Conservation (phyloP, 2,113 vertebrate genomes). For the Deroptyus accipitrinus region DNA sequence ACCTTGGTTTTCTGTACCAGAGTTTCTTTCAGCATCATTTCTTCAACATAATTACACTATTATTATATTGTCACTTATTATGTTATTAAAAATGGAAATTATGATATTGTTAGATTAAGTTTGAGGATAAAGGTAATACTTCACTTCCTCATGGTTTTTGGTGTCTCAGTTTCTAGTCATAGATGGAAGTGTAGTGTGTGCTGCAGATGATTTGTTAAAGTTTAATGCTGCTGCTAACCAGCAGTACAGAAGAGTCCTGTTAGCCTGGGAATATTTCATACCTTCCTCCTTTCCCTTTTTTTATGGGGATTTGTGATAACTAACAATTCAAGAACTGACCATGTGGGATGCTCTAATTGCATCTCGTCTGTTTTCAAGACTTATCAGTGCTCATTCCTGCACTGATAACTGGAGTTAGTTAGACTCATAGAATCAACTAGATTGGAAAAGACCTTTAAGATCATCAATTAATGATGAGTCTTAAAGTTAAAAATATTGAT, state of each 20-base stretch:
- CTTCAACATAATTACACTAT: background rate
- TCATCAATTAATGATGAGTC: background rate
- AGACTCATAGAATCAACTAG: background rate
- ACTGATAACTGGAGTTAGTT: background rate
- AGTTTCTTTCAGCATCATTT: background rate
- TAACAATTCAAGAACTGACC: background rate
- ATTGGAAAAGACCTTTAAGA: background rate
- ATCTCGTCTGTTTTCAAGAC: background rate
- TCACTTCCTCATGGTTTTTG: background rate
- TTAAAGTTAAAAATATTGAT: background rate
- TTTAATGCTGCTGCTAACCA: background rate
- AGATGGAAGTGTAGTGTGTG: background rate
- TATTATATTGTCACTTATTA: background rate
- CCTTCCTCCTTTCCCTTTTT: conserved; percentile 19
- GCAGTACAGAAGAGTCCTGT: background rate
- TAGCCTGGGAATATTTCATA: background rate
- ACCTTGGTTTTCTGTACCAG: background rate
- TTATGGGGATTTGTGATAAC: background rate
- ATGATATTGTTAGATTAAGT: background rate
- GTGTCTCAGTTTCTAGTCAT: background rate
- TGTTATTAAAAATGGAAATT: background rate
- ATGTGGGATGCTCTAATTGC: background rate
- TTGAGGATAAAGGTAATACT: background rate
- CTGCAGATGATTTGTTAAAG: background rate
- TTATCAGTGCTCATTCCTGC: background rate